Evolutionary conservation across 2,113 vertebrate genomes (phyloP).

Genomic region (Xiphorhynchus elegans): DNA sequence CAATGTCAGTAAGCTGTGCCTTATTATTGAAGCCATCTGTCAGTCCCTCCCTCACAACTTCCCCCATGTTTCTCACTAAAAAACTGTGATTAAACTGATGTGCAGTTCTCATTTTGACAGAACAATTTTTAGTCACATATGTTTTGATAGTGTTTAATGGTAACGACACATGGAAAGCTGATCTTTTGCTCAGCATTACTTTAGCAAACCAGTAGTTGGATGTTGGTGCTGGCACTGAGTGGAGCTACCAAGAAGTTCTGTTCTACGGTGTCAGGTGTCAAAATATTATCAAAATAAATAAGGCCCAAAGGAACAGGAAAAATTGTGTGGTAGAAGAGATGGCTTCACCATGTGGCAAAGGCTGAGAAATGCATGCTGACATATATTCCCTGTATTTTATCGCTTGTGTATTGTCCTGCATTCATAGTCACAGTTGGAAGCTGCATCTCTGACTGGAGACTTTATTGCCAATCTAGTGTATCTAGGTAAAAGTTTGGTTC

Average conservation of each 20-base stretch:
- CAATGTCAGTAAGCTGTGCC: background rate
- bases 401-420: background rate
- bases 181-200: conserved; percentile 49
- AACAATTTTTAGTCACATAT: conserved; percentile 58
- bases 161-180: conserved; percentile 14
- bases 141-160: conserved; percentile 65
- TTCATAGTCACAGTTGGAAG: background rate
- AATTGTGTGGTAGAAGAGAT: background rate
- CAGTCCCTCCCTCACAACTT: conserved; percentile 21
- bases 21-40: conserved; percentile 63
- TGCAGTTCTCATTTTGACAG: conserved; percentile 58
- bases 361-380: background rate
- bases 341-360: background rate
- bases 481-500: background rate
- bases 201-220: conserved; percentile 10
- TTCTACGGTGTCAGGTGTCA: background rate
- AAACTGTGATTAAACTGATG: conserved; percentile 56
- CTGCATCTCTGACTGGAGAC: background rate
- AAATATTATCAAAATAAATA: conserved; percentile 3
- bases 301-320: background rate
- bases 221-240: conserved; percentile 9
- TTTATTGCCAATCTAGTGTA: background rate
- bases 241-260: conserved; percentile 5
- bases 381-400: background rate
- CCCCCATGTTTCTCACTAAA: background rate